Percentiles rank a stretch among this genome's conserved stretches.
These are phyloP conservation scores for Mormyrops boulengeri DNA, from an alignment of 2,797 vertebrate species.

Conservation along the genomic window DNA sequence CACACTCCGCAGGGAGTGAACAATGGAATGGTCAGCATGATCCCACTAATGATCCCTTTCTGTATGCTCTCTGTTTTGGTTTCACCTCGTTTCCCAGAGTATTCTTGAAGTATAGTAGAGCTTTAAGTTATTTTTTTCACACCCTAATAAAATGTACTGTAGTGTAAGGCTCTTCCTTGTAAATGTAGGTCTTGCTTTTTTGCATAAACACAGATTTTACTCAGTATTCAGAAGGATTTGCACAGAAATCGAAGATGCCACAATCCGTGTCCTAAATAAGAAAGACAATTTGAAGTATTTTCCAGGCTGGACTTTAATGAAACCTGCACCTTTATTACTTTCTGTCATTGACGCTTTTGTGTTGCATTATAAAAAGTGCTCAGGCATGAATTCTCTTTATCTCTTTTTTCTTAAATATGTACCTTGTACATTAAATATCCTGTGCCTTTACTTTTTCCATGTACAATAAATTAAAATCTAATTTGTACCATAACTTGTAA, in stretches of 20 bases:
- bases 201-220: neutral
- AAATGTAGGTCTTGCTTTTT: neutral
- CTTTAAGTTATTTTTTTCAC: neutral
- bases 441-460: conserved; percentile 62
- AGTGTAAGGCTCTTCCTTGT: neutral
- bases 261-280: conserved; percentile 3
- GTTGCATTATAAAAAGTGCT: neutral
- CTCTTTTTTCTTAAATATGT: conserved; percentile 17
- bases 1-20: neutral
- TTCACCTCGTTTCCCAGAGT: neutral
- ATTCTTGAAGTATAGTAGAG: neutral
- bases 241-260: neutral
- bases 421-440: conserved; percentile 28
- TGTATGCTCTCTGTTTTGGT: neutral
- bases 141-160: neutral
- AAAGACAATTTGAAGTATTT: neutral
- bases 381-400: neutral
- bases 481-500: conserved; percentile 45
- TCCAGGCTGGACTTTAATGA: neutral
- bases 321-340: neutral
- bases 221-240: neutral
- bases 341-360: neutral
- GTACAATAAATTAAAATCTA: conserved; percentile 34
- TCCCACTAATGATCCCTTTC: neutral
- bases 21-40: neutral